Evolutionary conservation across 2,888 invertebrate genomes (phyloP), one percentile per base, ranked within the genome.

Genomic region (Busseola fusca): DNA sequence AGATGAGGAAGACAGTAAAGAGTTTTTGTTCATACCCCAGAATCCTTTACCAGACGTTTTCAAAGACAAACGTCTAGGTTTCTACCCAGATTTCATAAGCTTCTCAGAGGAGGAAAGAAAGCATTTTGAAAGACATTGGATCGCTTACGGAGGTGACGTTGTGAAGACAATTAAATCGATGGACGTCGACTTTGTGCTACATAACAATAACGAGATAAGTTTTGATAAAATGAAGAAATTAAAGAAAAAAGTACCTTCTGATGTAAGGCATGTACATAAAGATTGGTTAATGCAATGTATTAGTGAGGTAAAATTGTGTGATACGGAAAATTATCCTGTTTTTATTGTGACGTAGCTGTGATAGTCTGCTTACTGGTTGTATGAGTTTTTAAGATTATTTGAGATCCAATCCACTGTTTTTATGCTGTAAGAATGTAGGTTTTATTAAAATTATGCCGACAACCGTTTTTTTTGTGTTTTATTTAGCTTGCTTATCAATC

Each of bases 141-240:
- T 97, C 64, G 97, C 97, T 1, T 96, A 96, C 76, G 96, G 96
- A 5, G 97, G 97, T 3, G 89, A 80, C 21, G 86, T 96, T 27
- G 91, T 90, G 0, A 95, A 95, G 72, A 89, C 94, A 18, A 73
- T 95, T n/a, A 88, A 87, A 42, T 78, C 83, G 3, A 86, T 87
- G 72, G 89, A 95, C 54, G 91, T 95, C 1, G 93, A 95, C 86
- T 94, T 84, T 81, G 86, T 95, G 52, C 87, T 95, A 0, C 95
- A 95, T 75, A 92, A 88, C 30, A 83, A 91, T 37, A 83, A 88
- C 57, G 81, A 52, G 16, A 94, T 95, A 80, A 74, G 82, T 6
- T 91, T 89, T 62, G 87, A 82, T 30, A 84, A 90, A 48, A 91
- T 94, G 90, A 83, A 88, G 58, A 92, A 90, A 69, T 87, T 95